Conservation (phyloP, 2,888 invertebrate genomes). For the Clostera curtula region DNA sequence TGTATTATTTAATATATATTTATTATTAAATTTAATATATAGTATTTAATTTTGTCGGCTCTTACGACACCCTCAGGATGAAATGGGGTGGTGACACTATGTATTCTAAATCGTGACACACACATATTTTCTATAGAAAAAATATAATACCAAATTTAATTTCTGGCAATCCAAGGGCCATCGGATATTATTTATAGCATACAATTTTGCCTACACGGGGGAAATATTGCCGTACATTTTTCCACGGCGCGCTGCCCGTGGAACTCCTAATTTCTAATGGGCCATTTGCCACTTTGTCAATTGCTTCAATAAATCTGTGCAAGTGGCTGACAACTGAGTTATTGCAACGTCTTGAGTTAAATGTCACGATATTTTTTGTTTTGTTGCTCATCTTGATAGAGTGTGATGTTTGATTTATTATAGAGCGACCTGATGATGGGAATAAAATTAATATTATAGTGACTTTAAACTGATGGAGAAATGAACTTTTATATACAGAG, state of each 20-base stretch:
- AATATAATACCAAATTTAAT: slow-evolving; percentile 21
- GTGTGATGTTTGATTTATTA: slow-evolving; percentile 17
- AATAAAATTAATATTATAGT: no score
- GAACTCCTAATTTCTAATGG: slow-evolving; percentile 74
- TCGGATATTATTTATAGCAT: slow-evolving; percentile 59
- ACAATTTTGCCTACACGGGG: slow-evolving; percentile 64
- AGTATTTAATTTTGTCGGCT: no score
- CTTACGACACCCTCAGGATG: no score
- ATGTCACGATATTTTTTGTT: slow-evolving; percentile 64
- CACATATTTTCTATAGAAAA: not conserved
- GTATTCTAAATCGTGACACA: no score
- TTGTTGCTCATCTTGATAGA: slow-evolving; percentile 23
- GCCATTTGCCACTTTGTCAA: slow-evolving; percentile 76
- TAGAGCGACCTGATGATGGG: no score
- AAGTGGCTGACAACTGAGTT: slow-evolving; percentile 51
- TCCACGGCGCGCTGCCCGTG: slow-evolving; percentile 44
- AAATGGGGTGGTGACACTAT: no score
- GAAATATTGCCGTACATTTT: slow-evolving; percentile 68
- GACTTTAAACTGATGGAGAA: no score
- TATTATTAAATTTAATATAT: no score
- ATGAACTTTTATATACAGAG: no score
- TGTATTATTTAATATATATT: no score
- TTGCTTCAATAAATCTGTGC: slow-evolving; percentile 71
- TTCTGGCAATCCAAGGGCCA: slow-evolving; percentile 25
- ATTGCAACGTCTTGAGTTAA: slow-evolving; percentile 55